Conservation (phyloP, 1,140 invertebrate species). For the Tyrophagus putrescentiae region DNA sequence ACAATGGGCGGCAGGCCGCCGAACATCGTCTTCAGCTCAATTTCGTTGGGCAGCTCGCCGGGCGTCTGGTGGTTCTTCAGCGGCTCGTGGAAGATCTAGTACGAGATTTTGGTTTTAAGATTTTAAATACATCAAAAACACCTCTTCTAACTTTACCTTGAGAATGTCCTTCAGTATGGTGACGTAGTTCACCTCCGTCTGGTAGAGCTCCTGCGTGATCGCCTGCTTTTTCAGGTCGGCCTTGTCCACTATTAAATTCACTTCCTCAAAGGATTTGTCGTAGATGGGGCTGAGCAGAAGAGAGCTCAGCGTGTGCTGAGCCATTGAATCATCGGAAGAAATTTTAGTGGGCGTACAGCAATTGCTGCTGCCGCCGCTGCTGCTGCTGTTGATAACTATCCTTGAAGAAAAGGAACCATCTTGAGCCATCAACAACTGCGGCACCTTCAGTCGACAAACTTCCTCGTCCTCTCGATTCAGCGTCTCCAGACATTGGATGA, state of each 20-base stretch:
- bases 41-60: conserved; percentile 64
- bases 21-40: conserved; percentile 89
- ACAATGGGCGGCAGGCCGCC: conserved; percentile 85
- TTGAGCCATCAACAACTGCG: too few species aligned
- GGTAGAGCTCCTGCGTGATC: conserved; percentile 68
- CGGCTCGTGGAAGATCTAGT: conserved; percentile 78
- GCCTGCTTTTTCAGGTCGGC: conserved; percentile 43
- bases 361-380: too few species aligned
- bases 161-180: conserved; percentile 80
- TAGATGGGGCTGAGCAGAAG: not conserved
- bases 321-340: conserved; percentile 5
- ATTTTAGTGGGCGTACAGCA: too few species aligned
- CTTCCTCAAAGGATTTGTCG: conserved; percentile 1
- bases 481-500: conserved; percentile 92
- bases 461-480: conserved; percentile 73
- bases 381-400: too few species aligned
- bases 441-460: not conserved
- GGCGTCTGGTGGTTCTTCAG: conserved; percentile 64
- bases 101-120: conserved; percentile 20
- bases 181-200: conserved; percentile 95
- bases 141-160: conserved; percentile 41
- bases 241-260: conserved; percentile 1
- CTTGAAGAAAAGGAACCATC: too few species aligned
- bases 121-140: not conserved
- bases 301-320: not conserved